Base-by-base conservation (phyloP, 1,140 invertebrate species). In the Phymastichus coffea region DNA sequence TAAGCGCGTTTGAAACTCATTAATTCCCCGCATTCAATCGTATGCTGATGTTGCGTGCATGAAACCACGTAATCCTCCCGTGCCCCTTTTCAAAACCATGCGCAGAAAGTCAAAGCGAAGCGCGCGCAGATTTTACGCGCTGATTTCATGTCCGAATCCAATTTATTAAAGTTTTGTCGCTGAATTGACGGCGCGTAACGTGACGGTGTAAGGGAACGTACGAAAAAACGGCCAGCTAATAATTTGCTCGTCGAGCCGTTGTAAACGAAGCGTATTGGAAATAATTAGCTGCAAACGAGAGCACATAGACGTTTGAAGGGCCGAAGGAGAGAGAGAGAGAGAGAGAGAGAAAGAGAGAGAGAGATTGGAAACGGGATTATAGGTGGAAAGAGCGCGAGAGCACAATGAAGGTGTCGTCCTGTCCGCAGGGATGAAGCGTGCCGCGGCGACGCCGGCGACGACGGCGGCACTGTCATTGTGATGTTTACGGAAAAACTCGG, bases 1-100 rank as follows among this genome's bases (percentile, higher is more conserved):
- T 77, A 75, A 74, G 64, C 69, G 61, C 66, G 70, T 73, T 75
- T 76, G 70, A 70, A 78, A 76, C 70, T 78, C 73, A 69, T 75
- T 74, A 74, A 74, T 71, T 66, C 66, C n/a, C 63, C 68, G 64
- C 66, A 71, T 66, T 71, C 66, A 71, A 71, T 44, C n/a, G n/a
- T n/a, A 4, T 17, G 19, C 15, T 7, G 12, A 14, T 19, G 7
- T 44, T 14, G 41, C 3, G 26, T 9, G 20, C 3, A 33, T 10
- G 22, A 26, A 12, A 28, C n/a, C 30, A 3, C 15, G 22, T 17
- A 47, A 44, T 37, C 33, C 15, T 9, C 15, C 12, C n/a, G n/a
- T n/a, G 8, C 22, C 12, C 4, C 10, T 10, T 35, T 3, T 23
- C 1, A 3, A 25, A 33, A 37, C 35, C 33, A 17, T 20, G 12